Evolutionary conservation across 64 coral and sea anemone genomes (phyloP), one percentile per base, ranked within the genome.

Genomic region (Acropora yongei): DNA sequence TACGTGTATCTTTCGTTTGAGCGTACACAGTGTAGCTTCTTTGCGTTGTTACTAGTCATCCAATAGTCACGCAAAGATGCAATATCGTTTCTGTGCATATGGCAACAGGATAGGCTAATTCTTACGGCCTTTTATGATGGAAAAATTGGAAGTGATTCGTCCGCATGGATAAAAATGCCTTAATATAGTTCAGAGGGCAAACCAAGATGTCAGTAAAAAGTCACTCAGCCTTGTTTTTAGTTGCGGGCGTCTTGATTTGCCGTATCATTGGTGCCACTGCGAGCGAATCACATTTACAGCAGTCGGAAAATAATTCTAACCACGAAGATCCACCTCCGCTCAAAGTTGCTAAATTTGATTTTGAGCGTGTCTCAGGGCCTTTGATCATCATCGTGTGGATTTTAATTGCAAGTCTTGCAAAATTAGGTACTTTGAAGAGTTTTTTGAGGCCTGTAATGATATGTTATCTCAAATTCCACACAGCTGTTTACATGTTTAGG

Each of bases 331-430:
- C 43, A 49, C 63, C 82, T 67, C 6, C 44, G 41, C 90, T 97
- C 40, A 74, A 94, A 78, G 95, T 97, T 5, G 92, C 88, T 12
- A 97, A 84, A 46, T 86, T 97, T 83, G 95, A 97, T 50, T 97
- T 88, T 82, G 4, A 71, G 9, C 68, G 86, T 88, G 80, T 97
- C 17, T 39, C 83, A 50, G 75, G 69, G 18, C 95, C 95, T 44
- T 91, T 97, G 55, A 88, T 71, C 57, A 94, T 97, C 11, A 87
- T 93, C 9, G n/a, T 97, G 3, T 97, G 92, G 92, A 90, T 97
- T 85, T 42, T 97, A 11, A 53, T 97, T 3, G 95, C 95, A 82
- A 97, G 95, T 78, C 76, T 97, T 78, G 95, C 83, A 6, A 97
- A 97, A 91, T 78, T 97, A 4, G 95, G 95, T 97, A 94, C 89